Evolutionary conservation across 2,888 invertebrate species (phyloP), one percentile per base, ranked within the genome.

Genomic region (Sarcophaga rosellei): DNA sequence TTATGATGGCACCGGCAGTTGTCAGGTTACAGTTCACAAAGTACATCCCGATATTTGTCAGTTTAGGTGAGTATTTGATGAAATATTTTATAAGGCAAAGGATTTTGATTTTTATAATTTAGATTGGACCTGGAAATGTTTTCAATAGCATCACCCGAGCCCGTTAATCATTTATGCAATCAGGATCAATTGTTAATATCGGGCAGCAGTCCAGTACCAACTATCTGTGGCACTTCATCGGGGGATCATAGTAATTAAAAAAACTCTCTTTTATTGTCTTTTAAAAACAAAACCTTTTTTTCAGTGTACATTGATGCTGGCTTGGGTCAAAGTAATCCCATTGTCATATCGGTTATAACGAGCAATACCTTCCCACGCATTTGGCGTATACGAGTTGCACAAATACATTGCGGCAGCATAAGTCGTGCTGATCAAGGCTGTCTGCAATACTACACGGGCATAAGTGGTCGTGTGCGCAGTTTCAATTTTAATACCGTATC

Each of bases 261-360:
- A 15, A 17, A 35, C 4, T 4, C 0, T 20, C 6, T 35, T 20
- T 25, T 23, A 20, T 25, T 21, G 3, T 20, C 10, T 21, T 45
- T 47, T 20, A 47, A 11, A n/a, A 25, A 11, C 5, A 23, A 44
- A 61, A 61, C 20, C 11, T 23, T 45, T 10, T 20, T 80, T 93
- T 76, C 92, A 97, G 97, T 98, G 96, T 97, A 97, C 91, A 94
- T 98, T 53, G 97, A 97, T 90, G 96, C 97, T 0, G 97, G 97
- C 0, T 88, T 93, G 20, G 93, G 93, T 0, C 93, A 92, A 81
- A 96, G 96, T 45, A 97, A 96, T 92, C 97, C 97, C 0, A 95
- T 97, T 59, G 96, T 96, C 12, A 91, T 98, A 75, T 97, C 97
- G 0, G 95, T 97, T 57, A 96, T 97, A 3, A 97, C 97, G 1